Evolutionary conservation across 1,140 invertebrate genomes (phyloP).

Genomic region (Scaptomyza montana): DNA sequence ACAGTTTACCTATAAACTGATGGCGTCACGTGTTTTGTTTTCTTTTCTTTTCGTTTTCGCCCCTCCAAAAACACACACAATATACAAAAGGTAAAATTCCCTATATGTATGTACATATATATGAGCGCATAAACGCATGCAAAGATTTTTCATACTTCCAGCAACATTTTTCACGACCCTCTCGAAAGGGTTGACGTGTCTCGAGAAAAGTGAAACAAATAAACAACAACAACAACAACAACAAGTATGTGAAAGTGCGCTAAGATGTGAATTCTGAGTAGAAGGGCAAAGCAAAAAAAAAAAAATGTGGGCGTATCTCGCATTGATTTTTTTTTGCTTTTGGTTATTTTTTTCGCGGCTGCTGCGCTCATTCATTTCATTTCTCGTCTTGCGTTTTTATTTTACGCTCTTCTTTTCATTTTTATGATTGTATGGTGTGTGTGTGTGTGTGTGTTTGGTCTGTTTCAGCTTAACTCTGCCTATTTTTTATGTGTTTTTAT

Average conservation of each 20-base stretch:
- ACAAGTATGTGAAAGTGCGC: conserved; percentile 64
- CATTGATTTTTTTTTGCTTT: conserved; percentile 69
- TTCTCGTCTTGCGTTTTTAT: conserved; percentile 71
- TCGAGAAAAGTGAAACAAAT: conserved; percentile 12
- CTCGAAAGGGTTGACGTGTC: conserved; percentile 71
- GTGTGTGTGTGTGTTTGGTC: conserved; percentile 26
- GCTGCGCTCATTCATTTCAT: conserved; percentile 74
- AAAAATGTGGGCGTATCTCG: conserved; percentile 38
- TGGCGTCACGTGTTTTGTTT: conserved; percentile 32
- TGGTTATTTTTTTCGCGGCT: conserved; percentile 43
- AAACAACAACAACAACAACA: conserved; percentile 19
- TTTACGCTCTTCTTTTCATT: conserved; percentile 62
- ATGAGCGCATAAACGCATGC: conserved; percentile 41
- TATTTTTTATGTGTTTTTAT: conserved; percentile 81
- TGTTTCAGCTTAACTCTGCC: conserved; percentile 43
- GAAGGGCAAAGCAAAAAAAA: conserved; percentile 12
- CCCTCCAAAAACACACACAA: conserved; percentile 4
- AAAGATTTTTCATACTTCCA: conserved; percentile 76
- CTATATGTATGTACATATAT: background rate
- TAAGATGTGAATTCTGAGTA: conserved; percentile 25
- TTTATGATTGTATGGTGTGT: conserved; percentile 47
- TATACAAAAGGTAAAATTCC: conserved; percentile 18
- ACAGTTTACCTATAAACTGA: conserved; percentile 57
- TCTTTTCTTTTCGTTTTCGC: conserved; percentile 1
- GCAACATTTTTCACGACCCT: conserved; percentile 64